A percentile compares a stretch with the other conserved stretches of the same genome.
phyloP scores from a whole-genome alignment of 2,888 invertebrate genomes.

The Chrysolina americana region DNA sequence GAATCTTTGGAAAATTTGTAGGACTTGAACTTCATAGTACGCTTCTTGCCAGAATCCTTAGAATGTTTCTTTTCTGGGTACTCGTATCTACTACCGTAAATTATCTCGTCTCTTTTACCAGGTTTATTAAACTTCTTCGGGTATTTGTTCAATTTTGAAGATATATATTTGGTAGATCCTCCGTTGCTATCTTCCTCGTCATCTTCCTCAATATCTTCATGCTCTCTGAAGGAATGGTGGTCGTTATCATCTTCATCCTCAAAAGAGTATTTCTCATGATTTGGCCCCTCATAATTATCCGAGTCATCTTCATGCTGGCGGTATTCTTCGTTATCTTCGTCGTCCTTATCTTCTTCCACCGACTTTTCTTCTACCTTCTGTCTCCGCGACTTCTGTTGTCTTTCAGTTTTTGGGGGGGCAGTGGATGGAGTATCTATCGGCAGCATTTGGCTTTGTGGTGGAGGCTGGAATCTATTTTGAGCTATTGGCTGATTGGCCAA shows the following conservation, averaged over 20 bases:
- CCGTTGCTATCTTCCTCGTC: conserved; percentile 55
- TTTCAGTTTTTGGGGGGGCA: conserved; percentile 36
- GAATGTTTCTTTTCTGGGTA: conserved; percentile 40
- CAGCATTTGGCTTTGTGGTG: conserved; percentile 35
- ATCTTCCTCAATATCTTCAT: conserved; percentile 50
- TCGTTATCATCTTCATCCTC: conserved; percentile 52
- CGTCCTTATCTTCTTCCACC: conserved; percentile 42
- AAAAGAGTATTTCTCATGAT: conserved; percentile 45
- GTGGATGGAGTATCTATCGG: conserved; percentile 36
- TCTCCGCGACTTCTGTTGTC: conserved; percentile 33
- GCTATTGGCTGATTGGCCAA: conserved; percentile 10
- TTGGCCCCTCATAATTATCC: conserved; percentile 35
- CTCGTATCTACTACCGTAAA: conserved; percentile 50
- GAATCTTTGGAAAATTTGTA: conserved; percentile 46
- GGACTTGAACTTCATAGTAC: conserved; percentile 45
- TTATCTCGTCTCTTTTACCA: conserved; percentile 35
- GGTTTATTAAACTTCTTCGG: conserved; percentile 43
- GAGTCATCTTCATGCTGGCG: conserved; percentile 34
- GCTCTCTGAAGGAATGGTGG: conserved; percentile 32
- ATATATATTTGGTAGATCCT: conserved; percentile 49
- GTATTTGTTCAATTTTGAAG: conserved; percentile 43
- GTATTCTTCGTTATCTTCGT: conserved; percentile 50
- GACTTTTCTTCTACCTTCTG: conserved; percentile 39
- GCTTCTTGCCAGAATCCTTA: conserved; percentile 25
- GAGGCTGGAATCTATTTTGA: conserved; percentile 33